Conservation (phyloP, 2,113 vertebrate species). For the Psilopogon haemacephalus region DNA sequence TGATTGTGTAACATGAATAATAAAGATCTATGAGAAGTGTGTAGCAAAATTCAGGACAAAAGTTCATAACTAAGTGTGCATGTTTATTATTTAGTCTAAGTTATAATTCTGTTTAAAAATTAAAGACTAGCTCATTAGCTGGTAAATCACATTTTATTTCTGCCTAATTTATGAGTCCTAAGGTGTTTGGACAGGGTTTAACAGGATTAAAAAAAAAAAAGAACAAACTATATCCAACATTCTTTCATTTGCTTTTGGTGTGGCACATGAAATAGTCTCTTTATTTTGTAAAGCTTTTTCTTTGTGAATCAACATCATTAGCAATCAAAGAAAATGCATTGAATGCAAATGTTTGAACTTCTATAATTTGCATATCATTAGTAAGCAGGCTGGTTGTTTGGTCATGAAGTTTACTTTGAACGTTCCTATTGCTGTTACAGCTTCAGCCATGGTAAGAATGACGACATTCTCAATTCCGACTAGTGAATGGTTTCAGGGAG, state of each 20-base stretch:
- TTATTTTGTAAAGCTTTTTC: constrained; percentile 22
- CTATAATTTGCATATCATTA: constrained; percentile 33
- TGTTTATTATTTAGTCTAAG: not conserved
- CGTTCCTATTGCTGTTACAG: not conserved
- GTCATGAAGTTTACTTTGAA: constrained; percentile 8
- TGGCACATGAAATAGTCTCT: constrained; percentile 29
- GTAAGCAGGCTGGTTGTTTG: not conserved
- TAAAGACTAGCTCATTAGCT: constrained; percentile 1
- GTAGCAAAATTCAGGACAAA: not conserved
- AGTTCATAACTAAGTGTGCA: not conserved
- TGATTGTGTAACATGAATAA: not conserved
- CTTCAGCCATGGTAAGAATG: not conserved
- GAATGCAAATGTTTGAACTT: constrained; percentile 55
- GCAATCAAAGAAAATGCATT: constrained; percentile 44
- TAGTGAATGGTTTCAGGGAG: not conserved
- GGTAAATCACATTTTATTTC: constrained; percentile 5
- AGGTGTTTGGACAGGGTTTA: constrained; percentile 29
- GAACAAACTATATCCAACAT: not conserved
- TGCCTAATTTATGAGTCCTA: not conserved
- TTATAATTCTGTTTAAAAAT: constrained; percentile 27
- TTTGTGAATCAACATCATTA: constrained; percentile 48
- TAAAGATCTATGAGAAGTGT: not conserved
- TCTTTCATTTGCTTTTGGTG: constrained; percentile 46
- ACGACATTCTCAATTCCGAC: not conserved
- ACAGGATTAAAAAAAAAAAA: not conserved